Conservation (phyloP, 2,113 vertebrate genomes). For the Puntigrus tetrazona region DNA sequence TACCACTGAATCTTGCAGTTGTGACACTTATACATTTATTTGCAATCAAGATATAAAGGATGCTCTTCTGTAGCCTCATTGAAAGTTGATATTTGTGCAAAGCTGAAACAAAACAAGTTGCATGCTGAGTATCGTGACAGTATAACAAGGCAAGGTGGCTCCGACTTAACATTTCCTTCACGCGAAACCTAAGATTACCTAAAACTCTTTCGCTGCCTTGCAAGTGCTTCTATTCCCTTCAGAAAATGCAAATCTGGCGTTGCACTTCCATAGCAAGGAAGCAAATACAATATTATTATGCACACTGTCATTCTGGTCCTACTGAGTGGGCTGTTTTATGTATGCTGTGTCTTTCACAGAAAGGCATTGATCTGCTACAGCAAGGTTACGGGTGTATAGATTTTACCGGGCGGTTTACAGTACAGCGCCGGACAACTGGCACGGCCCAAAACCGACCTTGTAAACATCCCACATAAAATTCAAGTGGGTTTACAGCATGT, state of each 20-base stretch:
- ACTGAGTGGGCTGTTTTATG: neutral
- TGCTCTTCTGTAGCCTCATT: too few relatives aligned
- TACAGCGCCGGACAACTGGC: neutral
- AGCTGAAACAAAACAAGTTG: neutral
- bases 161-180: neutral
- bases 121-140: neutral
- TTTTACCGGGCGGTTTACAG: conserved; percentile 12
- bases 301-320: neutral
- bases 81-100: neutral
- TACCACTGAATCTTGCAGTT: too few relatives aligned
- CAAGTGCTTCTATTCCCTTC: neutral
- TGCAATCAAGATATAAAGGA: too few relatives aligned
- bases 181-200: neutral
- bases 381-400: neutral
- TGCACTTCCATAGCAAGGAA: neutral
- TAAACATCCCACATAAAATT: conserved; percentile 20
- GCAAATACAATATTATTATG: conserved; percentile 6
- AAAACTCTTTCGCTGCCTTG: neutral
- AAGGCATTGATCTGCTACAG: neutral
- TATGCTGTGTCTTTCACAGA: neutral
- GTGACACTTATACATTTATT: too few relatives aligned
- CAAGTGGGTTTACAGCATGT: neutral
- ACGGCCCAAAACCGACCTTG: conserved; percentile 1
- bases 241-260: neutral
- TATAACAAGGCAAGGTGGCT: neutral